Evolutionary conservation across 2,888 invertebrate genomes (phyloP).

Genomic region (Stenodema calcarata): DNA sequence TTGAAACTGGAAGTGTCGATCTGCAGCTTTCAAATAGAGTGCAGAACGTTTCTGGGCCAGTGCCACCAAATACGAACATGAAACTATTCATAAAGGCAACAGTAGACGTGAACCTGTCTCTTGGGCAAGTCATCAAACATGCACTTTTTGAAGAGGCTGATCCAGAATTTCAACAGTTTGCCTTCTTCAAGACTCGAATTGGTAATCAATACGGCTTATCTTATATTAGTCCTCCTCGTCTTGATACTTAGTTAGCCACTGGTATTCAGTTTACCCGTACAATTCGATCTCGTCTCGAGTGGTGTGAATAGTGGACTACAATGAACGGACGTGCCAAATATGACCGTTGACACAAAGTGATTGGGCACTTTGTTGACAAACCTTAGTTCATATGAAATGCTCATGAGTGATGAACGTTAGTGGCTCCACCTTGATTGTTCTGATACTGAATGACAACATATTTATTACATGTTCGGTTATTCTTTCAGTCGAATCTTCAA

Average conservation of each 20-base stretch:
- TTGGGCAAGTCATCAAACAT: constrained; percentile 93
- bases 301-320: no score
- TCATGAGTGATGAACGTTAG: no score
- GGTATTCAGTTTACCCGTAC: no score
- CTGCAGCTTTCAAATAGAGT: constrained; percentile 93
- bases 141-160: constrained; percentile 97
- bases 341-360: no score
- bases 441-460: no score
- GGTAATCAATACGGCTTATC: constrained; percentile 63
- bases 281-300: no score
- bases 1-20: constrained; percentile 94
- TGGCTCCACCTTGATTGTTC: no score
- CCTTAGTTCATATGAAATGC: no score
- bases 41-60: constrained; percentile 76
- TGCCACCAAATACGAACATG: constrained; percentile 69
- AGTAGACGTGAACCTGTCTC: constrained; percentile 90
- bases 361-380: no score
- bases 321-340: no score
- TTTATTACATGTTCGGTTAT: no score
- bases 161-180: constrained; percentile 96
- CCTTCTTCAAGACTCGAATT: constrained; percentile 96
- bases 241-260: no score
- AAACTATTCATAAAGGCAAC: constrained; percentile 82
- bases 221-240: neutral
- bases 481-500: neutral